These are phyloP conservation scores for Heteropelma amictum DNA, from an alignment of 2,888 invertebrate species.

Conservation along the genomic window DNA sequence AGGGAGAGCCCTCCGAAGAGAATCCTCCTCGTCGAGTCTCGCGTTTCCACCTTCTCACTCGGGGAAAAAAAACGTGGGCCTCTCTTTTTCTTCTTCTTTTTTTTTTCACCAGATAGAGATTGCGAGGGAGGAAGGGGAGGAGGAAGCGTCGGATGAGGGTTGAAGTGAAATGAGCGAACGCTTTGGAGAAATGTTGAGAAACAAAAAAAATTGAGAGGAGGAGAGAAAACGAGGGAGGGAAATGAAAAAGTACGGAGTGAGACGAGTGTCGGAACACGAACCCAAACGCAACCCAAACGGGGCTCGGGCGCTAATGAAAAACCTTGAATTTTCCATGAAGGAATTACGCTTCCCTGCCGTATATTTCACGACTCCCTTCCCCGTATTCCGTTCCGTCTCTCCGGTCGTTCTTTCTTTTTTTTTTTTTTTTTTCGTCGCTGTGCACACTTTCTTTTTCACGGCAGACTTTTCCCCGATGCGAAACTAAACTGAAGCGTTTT, in stretches of 20 bases:
- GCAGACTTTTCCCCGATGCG: conserved; percentile 23
- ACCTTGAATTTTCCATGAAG: conserved; percentile 77
- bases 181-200: too few species aligned
- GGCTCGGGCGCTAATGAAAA: conserved; percentile 74
- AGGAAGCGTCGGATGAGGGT: conserved; percentile 12
- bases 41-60: conserved; percentile 63
- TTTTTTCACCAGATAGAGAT: conserved; percentile 34
- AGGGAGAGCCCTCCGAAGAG: conserved; percentile 34
- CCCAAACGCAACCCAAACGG: too few species aligned
- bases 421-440: neutral
- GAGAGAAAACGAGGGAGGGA: conserved; percentile 13
- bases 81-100: too few species aligned
- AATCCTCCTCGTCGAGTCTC: conserved; percentile 59
- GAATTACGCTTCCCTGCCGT: conserved; percentile 65
- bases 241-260: conserved; percentile 50
- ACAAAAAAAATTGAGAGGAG: too few species aligned
- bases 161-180: too few species aligned
- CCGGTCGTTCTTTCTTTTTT: neutral
- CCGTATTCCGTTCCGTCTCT: too few species aligned
- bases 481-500: conserved; percentile 36
- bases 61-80: conserved; percentile 52
- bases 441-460: neutral
- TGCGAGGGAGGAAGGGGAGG: conserved; percentile 43
- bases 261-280: conserved; percentile 29
- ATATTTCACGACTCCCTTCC: neutral